Evolutionary conservation across 2,888 invertebrate genomes (phyloP).

Genomic region (Steinernema carpocapsae): DNA sequence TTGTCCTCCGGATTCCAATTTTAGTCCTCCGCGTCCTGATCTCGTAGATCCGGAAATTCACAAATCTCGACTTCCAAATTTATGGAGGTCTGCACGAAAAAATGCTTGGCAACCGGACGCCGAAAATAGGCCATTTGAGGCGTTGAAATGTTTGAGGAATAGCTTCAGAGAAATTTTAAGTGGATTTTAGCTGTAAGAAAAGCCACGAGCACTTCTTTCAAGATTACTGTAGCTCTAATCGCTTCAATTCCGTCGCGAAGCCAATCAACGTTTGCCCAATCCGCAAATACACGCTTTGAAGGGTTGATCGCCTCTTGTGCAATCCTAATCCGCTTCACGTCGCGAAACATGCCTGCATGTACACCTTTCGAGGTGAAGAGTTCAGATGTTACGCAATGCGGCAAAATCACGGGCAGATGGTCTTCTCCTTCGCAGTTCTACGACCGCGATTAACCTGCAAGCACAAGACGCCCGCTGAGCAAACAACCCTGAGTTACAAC

Average conservation of each 20-base stretch:
- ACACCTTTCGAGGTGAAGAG: slow-evolving; percentile 29
- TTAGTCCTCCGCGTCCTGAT: too few species aligned
- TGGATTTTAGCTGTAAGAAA: too few species aligned
- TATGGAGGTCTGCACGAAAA: too few species aligned
- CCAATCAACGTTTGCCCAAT: background rate
- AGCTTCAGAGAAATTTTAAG: too few species aligned
- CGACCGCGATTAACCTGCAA: slow-evolving; percentile 10
- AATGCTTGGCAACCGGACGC: too few species aligned
- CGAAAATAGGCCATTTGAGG: too few species aligned
- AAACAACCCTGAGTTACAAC: slow-evolving; percentile 28
- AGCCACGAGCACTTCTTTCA: too few species aligned
- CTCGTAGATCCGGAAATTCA: too few species aligned
- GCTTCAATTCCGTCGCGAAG: background rate
- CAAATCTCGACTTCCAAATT: too few species aligned
- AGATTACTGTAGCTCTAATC: background rate
- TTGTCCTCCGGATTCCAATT: too few species aligned
- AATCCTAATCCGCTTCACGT: slow-evolving; percentile 15
- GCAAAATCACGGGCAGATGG: slow-evolving; percentile 15
- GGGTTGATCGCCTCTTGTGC: slow-evolving; percentile 22
- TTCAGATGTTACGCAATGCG: slow-evolving; percentile 33
- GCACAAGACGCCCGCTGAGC: background rate
- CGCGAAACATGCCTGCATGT: background rate
- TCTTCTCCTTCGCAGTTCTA: background rate
- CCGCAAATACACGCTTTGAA: slow-evolving; percentile 6
- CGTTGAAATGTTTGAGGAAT: too few species aligned